These are phyloP conservation scores for Holacanthella duospinosa DNA, from an alignment of 2,888 invertebrate genomes.

Conservation along the genomic window DNA sequence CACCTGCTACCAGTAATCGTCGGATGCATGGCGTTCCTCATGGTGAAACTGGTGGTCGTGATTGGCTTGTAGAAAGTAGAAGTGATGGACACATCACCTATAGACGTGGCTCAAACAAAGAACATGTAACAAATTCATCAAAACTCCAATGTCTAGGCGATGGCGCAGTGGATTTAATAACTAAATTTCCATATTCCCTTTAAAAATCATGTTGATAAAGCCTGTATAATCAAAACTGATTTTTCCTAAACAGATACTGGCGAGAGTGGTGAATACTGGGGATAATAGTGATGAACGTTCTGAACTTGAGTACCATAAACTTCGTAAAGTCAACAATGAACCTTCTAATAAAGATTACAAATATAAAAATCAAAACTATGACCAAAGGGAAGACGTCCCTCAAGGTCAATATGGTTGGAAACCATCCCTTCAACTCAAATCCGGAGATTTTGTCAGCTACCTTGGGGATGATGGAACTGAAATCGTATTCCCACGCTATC, in stretches of 20 bases:
- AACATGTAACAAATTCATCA: neutral
- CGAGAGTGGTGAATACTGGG: neutral
- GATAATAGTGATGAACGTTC: neutral
- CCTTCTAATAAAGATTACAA: neutral
- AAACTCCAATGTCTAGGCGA: too few relatives aligned
- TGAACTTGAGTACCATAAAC: neutral
- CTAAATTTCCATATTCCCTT: too few relatives aligned
- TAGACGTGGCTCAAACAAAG: neutral
- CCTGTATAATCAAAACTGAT: too few relatives aligned
- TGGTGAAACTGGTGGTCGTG: neutral
- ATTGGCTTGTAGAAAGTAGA: neutral
- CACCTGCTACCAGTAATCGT: too few relatives aligned
- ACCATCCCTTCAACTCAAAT: neutral
- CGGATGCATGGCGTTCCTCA: neutral
- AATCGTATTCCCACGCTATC: neutral
- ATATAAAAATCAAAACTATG: neutral
- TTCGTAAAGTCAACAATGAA: neutral
- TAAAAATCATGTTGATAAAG: too few relatives aligned
- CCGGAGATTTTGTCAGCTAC: neutral
- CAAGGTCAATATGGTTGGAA: neutral
- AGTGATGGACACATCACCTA: conserved; percentile 1
- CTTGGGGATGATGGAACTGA: neutral
- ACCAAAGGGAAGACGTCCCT: neutral
- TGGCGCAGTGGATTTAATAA: too few relatives aligned
- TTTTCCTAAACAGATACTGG: neutral